Evolutionary conservation across 2,113 vertebrate species (phyloP).

Genomic region (Meles meles): DNA sequence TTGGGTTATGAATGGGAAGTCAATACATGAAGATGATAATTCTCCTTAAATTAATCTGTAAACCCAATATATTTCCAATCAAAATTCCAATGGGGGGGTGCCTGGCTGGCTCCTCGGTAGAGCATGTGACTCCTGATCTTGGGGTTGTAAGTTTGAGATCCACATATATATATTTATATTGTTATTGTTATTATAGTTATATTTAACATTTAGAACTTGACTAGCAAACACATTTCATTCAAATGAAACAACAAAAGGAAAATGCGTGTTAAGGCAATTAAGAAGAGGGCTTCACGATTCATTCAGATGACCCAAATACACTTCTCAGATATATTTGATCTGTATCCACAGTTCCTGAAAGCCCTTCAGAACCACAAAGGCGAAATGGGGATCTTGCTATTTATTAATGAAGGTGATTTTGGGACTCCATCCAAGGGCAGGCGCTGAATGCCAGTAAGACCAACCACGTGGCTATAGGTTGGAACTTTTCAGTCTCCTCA

Average conservation of each 20-base stretch:
- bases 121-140: background rate
- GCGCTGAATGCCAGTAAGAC: background rate
- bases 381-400: background rate
- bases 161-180: background rate
- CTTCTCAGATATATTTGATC: background rate
- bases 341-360: background rate
- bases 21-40: background rate
- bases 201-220: background rate
- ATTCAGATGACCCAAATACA: background rate
- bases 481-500: background rate
- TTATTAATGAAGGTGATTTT: background rate
- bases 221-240: background rate
- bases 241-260: background rate
- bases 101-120: background rate
- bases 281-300: background rate
- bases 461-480: background rate
- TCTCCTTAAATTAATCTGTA: background rate
- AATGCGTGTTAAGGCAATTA: background rate
- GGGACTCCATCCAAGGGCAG: background rate
- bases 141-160: background rate
- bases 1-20: background rate
- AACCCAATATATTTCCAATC: background rate
- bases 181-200: background rate
- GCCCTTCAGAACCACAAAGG: background rate
- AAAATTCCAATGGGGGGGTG: background rate